These are phyloP conservation scores for Platypus cylindrus DNA, from an alignment of 2,888 invertebrate genomes.

Conservation along the genomic window DNA sequence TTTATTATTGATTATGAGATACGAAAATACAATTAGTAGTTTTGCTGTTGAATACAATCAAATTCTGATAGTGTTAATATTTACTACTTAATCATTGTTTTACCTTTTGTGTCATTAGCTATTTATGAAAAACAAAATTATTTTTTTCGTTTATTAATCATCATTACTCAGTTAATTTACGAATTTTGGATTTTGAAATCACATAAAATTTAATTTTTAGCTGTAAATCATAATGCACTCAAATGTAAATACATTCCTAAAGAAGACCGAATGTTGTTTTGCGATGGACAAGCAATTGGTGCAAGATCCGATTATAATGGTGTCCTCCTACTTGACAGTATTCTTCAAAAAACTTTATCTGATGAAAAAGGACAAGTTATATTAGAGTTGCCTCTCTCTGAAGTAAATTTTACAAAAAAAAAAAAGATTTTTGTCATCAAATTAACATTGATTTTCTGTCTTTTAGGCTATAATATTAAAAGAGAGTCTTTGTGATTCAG, in stretches of 20 bases:
- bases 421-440: too few species aligned
- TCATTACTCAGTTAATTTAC: too few species aligned
- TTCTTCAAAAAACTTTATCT: slow-evolving; percentile 69
- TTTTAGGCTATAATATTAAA: slow-evolving; percentile 66
- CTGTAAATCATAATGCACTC: slow-evolving; percentile 49
- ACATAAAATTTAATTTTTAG: slow-evolving; percentile 32
- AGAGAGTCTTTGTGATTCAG: slow-evolving; percentile 64
- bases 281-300: slow-evolving; percentile 70
- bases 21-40: too few species aligned
- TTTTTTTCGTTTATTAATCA: too few species aligned
- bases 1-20: too few species aligned
- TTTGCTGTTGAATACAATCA: too few species aligned
- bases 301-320: slow-evolving; percentile 86
- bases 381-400: slow-evolving; percentile 75
- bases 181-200: too few species aligned
- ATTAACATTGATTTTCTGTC: too few species aligned
- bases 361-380: slow-evolving; percentile 67
- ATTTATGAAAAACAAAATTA: too few species aligned
- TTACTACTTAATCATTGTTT: slow-evolving; percentile 1
- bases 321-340: slow-evolving; percentile 76
- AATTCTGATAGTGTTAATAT: too few species aligned
- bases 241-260: slow-evolving; percentile 63
- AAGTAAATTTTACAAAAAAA: slow-evolving; percentile 53
- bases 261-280: slow-evolving; percentile 72
- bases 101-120: too few species aligned